These are phyloP conservation scores for Xenopus borealis DNA, from an alignment of 2,113 vertebrate species.

Conservation along the genomic window DNA sequence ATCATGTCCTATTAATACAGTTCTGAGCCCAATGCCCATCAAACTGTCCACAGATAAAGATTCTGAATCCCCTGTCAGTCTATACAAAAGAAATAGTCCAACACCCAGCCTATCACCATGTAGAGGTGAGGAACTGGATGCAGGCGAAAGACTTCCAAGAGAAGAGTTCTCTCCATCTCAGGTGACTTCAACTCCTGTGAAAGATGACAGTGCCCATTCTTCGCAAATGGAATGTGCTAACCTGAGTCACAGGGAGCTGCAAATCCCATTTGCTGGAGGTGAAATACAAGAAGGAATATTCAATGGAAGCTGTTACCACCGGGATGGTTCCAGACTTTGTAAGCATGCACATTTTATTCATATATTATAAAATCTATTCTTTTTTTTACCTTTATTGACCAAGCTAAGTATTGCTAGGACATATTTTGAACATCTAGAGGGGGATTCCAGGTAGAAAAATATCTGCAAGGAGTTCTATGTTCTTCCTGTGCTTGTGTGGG, in stretches of 20 bases:
- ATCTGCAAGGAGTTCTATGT: too few relatives aligned
- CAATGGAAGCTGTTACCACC: conserved; percentile 76
- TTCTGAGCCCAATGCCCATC: background rate
- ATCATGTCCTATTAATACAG: too few relatives aligned
- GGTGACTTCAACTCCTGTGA: conserved; percentile 25
- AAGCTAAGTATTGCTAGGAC: too few relatives aligned
- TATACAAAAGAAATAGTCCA: background rate
- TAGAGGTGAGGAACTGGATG: background rate
- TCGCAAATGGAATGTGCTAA: background rate
- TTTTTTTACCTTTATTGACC: too few relatives aligned
- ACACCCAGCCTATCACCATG: background rate
- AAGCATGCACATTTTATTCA: conserved; percentile 45
- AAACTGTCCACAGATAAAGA: background rate
- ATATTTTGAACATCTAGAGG: too few relatives aligned
- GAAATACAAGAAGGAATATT: conserved; percentile 70
- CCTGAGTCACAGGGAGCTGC: background rate
- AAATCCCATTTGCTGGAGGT: background rate
- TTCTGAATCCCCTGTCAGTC: background rate
- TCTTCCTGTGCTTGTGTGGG: too few relatives aligned
- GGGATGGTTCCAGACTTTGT: conserved; percentile 81
- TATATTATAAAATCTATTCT: too few relatives aligned
- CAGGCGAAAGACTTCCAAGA: background rate
- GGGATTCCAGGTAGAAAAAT: too few relatives aligned
- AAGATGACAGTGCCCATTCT: background rate
- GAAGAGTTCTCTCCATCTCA: background rate